Evolutionary conservation across 2,797 vertebrate genomes (phyloP).

Genomic region (Manis pentadactyla): DNA sequence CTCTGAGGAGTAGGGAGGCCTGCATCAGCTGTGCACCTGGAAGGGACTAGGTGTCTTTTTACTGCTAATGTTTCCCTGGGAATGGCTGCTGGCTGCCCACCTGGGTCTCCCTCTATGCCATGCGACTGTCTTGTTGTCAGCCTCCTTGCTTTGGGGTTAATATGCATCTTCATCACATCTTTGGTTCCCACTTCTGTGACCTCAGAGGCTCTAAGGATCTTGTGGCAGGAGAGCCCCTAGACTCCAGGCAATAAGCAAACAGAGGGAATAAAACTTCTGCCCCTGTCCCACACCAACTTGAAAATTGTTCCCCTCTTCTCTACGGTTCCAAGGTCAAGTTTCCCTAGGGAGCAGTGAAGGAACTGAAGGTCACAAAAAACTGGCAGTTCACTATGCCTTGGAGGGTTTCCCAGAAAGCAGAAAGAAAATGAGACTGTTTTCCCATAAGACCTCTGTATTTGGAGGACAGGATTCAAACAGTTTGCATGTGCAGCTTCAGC

Average conservation of each 20-base stretch:
- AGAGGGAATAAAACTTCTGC: slow-evolving; percentile 23
- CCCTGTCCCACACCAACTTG: background rate
- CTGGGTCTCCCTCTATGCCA: background rate
- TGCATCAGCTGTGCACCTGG: background rate
- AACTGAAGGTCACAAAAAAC: slow-evolving; percentile 57
- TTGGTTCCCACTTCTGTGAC: background rate
- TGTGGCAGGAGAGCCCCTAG: background rate
- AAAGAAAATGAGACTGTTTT: slow-evolving; percentile 71
- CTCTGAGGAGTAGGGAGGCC: background rate
- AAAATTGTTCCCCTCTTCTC: background rate
- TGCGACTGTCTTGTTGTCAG: background rate
- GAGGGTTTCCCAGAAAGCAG: slow-evolving; percentile 64
- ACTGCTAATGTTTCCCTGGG: background rate
- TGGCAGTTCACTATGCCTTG: slow-evolving; percentile 42
- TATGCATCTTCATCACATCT: background rate
- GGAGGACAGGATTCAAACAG: slow-evolving; percentile 27
- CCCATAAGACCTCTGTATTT: slow-evolving; percentile 55
- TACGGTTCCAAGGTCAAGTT: slow-evolving; percentile 60
- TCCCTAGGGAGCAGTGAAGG: slow-evolving; percentile 48
- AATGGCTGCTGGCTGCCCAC: background rate
- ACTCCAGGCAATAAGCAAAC: background rate
- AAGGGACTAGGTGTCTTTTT: background rate
- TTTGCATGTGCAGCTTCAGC: slow-evolving; percentile 48
- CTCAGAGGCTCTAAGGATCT: background rate
- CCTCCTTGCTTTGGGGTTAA: background rate